Conservation (phyloP, 2,113 vertebrate species). For the Ailurus styani region DNA sequence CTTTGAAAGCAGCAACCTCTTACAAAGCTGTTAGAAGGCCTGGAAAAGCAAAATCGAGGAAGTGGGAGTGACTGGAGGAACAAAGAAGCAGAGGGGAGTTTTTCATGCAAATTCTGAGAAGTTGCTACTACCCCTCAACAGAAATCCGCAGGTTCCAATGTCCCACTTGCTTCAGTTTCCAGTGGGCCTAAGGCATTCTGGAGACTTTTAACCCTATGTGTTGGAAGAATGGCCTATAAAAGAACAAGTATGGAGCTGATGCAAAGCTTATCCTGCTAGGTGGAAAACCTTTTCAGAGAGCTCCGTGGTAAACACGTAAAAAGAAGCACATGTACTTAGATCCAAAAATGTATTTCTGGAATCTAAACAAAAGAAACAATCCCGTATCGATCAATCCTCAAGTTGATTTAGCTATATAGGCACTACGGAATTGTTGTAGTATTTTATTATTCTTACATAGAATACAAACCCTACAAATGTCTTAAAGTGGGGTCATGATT, state of each 20-base stretch:
- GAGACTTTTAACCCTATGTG: background rate
- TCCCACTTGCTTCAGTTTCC: background rate
- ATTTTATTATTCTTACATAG: background rate
- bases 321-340: background rate
- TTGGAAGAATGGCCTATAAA: background rate
- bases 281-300: background rate
- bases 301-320: background rate
- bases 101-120: background rate
- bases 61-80: background rate
- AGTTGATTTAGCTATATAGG: background rate
- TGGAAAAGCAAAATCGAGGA: background rate
- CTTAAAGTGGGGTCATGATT: background rate
- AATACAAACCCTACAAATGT: background rate
- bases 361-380: background rate
- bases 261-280: background rate
- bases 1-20: background rate
- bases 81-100: background rate
- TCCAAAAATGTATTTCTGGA: background rate
- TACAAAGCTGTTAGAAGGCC: background rate
- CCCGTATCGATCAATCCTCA: background rate
- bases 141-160: background rate
- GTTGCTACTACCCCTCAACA: background rate
- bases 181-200: background rate
- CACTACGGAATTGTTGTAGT: background rate
- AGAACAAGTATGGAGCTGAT: background rate